A percentile compares a stretch with the other conserved stretches of the same genome.
phyloP scores from a whole-genome alignment of 2,113 vertebrate species.

The Anser cygnoides region DNA sequence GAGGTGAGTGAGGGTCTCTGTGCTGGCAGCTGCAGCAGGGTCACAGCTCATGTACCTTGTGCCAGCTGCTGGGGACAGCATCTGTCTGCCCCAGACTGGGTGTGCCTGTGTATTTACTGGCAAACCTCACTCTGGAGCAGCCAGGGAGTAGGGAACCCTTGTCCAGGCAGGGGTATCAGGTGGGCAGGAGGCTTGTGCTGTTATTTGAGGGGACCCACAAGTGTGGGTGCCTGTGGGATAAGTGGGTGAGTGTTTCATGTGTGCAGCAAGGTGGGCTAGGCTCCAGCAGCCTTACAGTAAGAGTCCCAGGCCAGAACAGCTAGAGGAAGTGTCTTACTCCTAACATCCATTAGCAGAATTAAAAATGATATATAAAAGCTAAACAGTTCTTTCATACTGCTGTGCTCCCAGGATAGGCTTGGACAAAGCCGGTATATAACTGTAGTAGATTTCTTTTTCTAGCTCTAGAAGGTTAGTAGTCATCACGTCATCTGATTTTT shows the following conservation, averaged over 20 bases:
- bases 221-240: not conserved
- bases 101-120: accelerated
- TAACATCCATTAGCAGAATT: not conserved
- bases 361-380: not conserved
- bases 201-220: not conserved
- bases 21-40: accelerated
- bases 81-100: not conserved
- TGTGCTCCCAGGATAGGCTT: not conserved
- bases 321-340: not conserved
- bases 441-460: not conserved
- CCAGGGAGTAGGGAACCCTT: no score
- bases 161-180: not conserved
- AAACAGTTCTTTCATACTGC: not conserved
- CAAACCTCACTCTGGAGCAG: not conserved
- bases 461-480: not conserved
- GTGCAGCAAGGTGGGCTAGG: not conserved
- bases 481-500: not conserved
- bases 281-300: accelerated
- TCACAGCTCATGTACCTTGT: accelerated
- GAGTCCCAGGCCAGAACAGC: accelerated
- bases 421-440: not conserved
- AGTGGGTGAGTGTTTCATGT: not conserved
- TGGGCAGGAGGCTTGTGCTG: accelerated
- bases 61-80: not conserved
- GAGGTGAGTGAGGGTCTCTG: not conserved